Evolutionary conservation across 2,113 vertebrate species (phyloP).

Genomic region (Perccottus glenii): DNA sequence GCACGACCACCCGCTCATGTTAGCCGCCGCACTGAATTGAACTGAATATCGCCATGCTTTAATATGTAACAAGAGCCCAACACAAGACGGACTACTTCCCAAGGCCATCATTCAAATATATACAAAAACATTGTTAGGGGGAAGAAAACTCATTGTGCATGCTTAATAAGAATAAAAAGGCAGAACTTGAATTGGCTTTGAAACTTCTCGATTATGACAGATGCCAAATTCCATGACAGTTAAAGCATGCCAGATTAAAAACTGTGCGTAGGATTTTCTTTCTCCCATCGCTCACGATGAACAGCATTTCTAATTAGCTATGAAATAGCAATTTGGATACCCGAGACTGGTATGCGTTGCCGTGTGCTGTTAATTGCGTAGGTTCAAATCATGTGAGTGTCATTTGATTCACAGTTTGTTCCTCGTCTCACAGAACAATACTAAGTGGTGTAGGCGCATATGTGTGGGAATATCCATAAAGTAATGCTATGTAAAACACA

Average conservation of each 20-base stretch:
- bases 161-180: conserved; percentile 14
- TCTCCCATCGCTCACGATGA: conserved; percentile 1
- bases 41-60: conserved; percentile 9
- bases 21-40: conserved; percentile 26
- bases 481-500: background rate
- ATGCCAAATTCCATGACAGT: conserved; percentile 23
- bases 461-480: background rate
- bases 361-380: conserved; percentile 7
- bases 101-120: background rate
- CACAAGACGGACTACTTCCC: background rate
- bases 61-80: conserved; percentile 10
- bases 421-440: background rate
- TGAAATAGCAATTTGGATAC: conserved; percentile 30
- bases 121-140: background rate
- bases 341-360: conserved; percentile 1
- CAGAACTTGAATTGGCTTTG: conserved; percentile 31
- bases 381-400: conserved; percentile 7
- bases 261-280: conserved; percentile 20
- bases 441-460: background rate
- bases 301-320: conserved; percentile 20
- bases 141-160: conserved; percentile 6
- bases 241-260: conserved; percentile 8
- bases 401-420: background rate
- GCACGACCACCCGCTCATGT: conserved; percentile 35
- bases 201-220: background rate